A percentile compares a stretch with the other conserved stretches of the same genome.
Evolutionary conservation across 2,797 vertebrate genomes (phyloP).

Genomic region (Muscicapa striata): DNA sequence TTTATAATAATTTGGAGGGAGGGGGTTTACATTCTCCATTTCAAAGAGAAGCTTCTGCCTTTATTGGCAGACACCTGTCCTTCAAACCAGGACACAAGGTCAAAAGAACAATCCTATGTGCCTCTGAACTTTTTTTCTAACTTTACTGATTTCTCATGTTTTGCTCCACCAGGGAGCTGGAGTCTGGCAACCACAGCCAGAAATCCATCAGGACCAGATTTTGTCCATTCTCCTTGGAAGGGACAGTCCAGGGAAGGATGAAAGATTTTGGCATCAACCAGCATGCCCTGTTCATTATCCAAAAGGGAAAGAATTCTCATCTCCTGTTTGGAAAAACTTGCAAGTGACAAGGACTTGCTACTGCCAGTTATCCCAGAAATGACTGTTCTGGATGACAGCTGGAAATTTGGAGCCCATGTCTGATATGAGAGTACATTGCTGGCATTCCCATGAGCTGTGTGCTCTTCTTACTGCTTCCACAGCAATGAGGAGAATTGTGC

Average conservation of each 20-base stretch:
- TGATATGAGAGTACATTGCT: neutral
- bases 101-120: neutral
- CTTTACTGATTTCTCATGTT: neutral
- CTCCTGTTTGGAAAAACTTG: neutral
- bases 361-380: neutral
- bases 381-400: neutral
- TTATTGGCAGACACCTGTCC: too few relatives aligned
- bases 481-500: neutral
- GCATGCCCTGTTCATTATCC: neutral
- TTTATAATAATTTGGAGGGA: too few relatives aligned
- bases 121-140: accelerated
- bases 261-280: neutral
- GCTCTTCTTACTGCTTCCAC: neutral
- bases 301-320: neutral
- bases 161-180: neutral
- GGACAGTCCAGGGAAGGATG: neutral
- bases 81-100: too few relatives aligned
- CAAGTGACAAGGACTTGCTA: neutral
- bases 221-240: neutral
- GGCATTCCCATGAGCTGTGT: neutral
- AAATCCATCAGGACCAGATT: neutral
- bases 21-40: too few relatives aligned
- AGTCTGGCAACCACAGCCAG: neutral
- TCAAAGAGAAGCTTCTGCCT: too few relatives aligned
- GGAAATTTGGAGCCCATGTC: neutral